Conservation (phyloP, 2,888 invertebrate genomes). For the Epiblema foenella region DNA sequence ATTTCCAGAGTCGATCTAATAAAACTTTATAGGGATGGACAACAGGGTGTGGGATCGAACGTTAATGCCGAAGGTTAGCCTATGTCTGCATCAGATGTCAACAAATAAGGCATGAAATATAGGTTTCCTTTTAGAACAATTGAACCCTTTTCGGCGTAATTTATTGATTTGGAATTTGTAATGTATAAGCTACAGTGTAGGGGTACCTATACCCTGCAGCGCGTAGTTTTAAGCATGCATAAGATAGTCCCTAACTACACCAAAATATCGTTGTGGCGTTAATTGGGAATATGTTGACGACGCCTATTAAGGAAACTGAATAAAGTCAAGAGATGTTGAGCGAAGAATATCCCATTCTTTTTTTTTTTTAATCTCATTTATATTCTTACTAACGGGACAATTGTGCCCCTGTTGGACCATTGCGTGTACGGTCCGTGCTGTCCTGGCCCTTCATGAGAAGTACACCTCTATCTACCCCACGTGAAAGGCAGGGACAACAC, state of each 20-base stretch:
- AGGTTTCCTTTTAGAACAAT: not conserved
- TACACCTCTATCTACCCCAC: not conserved
- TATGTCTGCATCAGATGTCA: slow-evolving; percentile 21
- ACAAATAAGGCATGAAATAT: no score
- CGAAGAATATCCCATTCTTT: not conserved
- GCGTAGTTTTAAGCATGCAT: not conserved
- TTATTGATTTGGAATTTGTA: not conserved
- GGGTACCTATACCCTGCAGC: no score
- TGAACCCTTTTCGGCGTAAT: not conserved
- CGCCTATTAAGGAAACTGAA: not conserved
- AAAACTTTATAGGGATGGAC: slow-evolving; percentile 57
- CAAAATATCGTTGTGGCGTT: not conserved
- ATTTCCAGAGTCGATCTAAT: slow-evolving; percentile 54
- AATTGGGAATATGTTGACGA: not conserved
- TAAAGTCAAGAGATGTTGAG: not conserved
- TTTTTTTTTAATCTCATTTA: no score
- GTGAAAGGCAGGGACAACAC: not conserved
- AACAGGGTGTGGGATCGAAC: slow-evolving; percentile 52
- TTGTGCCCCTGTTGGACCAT: not conserved
- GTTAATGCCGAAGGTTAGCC: slow-evolving; percentile 55
- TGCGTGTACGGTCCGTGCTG: not conserved
- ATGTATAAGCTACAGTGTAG: no score
- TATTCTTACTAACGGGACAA: not conserved
- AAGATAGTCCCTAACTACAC: not conserved
- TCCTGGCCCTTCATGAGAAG: not conserved